phyloP scores from a whole-genome alignment of 92 coral and sea anemone species.

The Actinernus sp. region DNA sequence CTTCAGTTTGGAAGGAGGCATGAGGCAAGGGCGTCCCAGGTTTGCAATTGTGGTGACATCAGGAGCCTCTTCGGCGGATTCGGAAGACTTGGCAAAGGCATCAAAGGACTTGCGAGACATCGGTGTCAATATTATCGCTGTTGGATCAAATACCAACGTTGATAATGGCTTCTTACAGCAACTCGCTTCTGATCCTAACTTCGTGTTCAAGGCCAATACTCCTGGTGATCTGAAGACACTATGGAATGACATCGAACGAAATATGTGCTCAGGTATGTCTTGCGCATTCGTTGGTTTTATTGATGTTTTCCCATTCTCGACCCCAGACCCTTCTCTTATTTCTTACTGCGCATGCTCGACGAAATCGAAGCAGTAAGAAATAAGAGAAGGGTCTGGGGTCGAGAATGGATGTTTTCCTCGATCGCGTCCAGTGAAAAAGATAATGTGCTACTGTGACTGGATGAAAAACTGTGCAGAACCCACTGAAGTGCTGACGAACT shows the following conservation, averaged over 20 bases:
- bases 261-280: constrained; percentile 34
- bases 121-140: constrained; percentile 25
- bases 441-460: no score
- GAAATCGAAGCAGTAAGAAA: no score
- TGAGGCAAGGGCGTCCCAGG: constrained; percentile 50
- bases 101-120: constrained; percentile 14
- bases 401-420: no score
- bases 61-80: constrained; percentile 23
- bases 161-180: constrained; percentile 11
- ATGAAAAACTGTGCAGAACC: no score
- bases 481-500: no score
- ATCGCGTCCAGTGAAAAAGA: no score
- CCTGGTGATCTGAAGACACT: constrained; percentile 4
- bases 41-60: constrained; percentile 25
- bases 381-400: no score
- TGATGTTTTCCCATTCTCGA: no score
- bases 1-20: constrained; percentile 44
- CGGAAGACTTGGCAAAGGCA: constrained; percentile 32
- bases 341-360: no score
- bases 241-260: constrained; percentile 20
- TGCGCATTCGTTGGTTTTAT: not conserved
- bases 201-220: constrained; percentile 13
- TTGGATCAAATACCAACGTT: constrained; percentile 25
- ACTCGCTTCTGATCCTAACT: constrained; percentile 14
- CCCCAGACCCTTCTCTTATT: no score